Percentiles rank a stretch among this genome's conserved stretches.
Evolutionary conservation across 92 coral and sea anemone species (phyloP).

Genomic region (Phenganax subtilis): DNA sequence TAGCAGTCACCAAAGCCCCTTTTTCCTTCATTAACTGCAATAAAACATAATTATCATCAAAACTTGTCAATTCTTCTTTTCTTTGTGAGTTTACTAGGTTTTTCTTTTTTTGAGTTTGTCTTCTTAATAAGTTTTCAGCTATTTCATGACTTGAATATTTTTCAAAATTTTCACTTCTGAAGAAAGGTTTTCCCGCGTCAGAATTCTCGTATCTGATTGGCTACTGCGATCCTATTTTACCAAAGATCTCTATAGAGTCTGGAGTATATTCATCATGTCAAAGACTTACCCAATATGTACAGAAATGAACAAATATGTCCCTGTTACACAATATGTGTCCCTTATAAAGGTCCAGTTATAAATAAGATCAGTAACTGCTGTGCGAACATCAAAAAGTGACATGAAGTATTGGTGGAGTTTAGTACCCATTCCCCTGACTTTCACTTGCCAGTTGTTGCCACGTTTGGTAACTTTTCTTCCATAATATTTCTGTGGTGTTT

Average conservation of each 20-base stretch:
- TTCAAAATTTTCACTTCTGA: background rate
- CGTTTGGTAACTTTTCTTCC: conserved; percentile 1
- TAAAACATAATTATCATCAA: too few relatives aligned
- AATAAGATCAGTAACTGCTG: too few relatives aligned
- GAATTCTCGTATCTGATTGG: background rate
- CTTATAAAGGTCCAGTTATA: too few relatives aligned
- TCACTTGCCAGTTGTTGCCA: conserved; percentile 16
- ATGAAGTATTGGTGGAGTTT: background rate
- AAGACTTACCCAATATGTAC: too few relatives aligned
- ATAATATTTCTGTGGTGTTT: background rate
- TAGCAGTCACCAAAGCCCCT: too few relatives aligned
- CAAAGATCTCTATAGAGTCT: background rate
- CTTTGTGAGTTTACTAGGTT: too few relatives aligned
- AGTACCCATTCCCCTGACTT: conserved; percentile 19
- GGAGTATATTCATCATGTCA: too few relatives aligned
- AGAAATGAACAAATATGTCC: too few relatives aligned
- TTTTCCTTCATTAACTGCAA: too few relatives aligned
- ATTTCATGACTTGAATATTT: background rate
- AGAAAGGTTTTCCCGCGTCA: background rate
- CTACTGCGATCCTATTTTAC: conserved; percentile 4
- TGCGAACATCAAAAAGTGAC: background rate
- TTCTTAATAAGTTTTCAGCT: background rate
- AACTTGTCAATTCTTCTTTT: too few relatives aligned
- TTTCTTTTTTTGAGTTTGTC: background rate
- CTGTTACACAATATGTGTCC: too few relatives aligned